These are phyloP conservation scores for Agriopis leucophaearia DNA, from an alignment of 2,888 invertebrate genomes.

Conservation along the genomic window DNA sequence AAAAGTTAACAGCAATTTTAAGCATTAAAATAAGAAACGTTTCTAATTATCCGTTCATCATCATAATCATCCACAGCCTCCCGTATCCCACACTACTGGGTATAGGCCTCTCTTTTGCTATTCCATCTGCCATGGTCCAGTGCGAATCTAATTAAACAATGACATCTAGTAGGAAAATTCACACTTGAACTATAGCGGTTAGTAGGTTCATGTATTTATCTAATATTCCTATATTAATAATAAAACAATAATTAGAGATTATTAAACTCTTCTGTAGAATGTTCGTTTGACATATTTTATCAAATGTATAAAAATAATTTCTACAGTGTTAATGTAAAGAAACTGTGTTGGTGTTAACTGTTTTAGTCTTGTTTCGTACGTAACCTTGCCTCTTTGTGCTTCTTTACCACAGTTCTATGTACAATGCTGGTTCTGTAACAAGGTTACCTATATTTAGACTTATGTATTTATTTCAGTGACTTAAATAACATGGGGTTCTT, in stretches of 20 bases:
- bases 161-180: no score
- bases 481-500: no score
- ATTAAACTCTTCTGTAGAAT: conserved; percentile 9
- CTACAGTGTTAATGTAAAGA: conserved; percentile 2
- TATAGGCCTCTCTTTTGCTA: no score
- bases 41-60: no score
- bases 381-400: conserved; percentile 29
- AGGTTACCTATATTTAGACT: conserved; percentile 7
- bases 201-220: neutral
- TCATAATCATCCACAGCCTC: no score
- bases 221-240: neutral
- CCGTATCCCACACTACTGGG: no score
- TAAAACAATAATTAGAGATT: conserved; percentile 8
- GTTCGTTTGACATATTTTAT: conserved; percentile 7
- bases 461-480: no score
- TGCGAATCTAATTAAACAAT: no score
- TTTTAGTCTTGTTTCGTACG: conserved; percentile 33
- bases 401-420: conserved; percentile 30
- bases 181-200: no score
- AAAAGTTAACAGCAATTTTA: no score
- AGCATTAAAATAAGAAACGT: no score
- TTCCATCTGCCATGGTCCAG: no score
- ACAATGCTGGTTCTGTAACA: conserved; percentile 53
- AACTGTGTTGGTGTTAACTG: conserved; percentile 17
- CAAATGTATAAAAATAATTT: conserved; percentile 20